Evolutionary conservation across 2,888 invertebrate genomes (phyloP).

Genomic region (Macrophya alboannulata): DNA sequence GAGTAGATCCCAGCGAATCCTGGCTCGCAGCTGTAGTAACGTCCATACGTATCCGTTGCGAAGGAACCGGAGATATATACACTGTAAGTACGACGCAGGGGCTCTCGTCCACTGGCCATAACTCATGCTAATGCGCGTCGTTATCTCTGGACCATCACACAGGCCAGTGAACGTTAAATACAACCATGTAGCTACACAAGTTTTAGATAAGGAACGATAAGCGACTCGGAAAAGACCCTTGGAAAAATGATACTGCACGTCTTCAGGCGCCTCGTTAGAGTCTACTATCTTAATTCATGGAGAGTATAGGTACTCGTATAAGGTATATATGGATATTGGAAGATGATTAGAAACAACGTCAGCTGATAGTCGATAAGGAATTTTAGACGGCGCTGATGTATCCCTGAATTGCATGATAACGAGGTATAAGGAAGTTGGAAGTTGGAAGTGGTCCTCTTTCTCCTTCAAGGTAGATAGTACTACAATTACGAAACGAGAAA

Average conservation of each 20-base stretch:
- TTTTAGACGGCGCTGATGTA: background rate
- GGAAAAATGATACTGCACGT: background rate
- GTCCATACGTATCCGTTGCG: conserved; percentile 32
- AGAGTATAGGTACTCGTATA: background rate
- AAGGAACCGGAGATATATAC: conserved; percentile 23
- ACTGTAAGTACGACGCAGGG: background rate
- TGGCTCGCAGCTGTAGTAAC: background rate
- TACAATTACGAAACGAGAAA: conserved; percentile 32
- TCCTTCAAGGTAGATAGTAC: background rate
- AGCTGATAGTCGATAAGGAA: background rate
- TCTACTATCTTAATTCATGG: conserved; percentile 12
- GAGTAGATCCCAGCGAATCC: conserved; percentile 23
- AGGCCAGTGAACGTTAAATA: conserved; percentile 41
- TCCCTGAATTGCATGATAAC: background rate
- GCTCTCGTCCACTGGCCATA: conserved; percentile 39
- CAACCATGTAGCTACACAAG: conserved; percentile 36
- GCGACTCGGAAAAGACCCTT: conserved; percentile 2
- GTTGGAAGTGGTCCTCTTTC: conserved; percentile 20
- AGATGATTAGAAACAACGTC: background rate
- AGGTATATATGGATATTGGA: background rate
- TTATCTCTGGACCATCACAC: conserved; percentile 52
- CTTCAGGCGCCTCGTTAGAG: conserved; percentile 15
- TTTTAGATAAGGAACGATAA: conserved; percentile 41
- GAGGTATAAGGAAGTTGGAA: background rate
- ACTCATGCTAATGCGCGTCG: conserved; percentile 55